Evolutionary conservation across 2,113 vertebrate species (phyloP).

Genomic region (Oenanthe oenanthe): DNA sequence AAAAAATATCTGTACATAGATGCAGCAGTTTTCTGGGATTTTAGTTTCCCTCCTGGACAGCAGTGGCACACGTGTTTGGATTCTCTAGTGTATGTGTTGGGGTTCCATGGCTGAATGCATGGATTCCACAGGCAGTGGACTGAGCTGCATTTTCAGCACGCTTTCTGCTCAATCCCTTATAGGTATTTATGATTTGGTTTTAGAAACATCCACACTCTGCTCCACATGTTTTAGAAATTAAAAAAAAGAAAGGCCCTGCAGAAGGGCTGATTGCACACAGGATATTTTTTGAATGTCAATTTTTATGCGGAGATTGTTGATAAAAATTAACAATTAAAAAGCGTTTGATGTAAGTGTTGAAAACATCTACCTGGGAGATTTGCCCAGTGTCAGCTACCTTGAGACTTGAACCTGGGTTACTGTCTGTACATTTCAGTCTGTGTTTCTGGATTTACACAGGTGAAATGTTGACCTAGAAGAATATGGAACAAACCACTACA

Average conservation of each 20-base stretch:
- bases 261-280: background rate
- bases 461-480: slow-evolving; percentile 77
- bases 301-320: background rate
- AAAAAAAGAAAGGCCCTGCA: background rate
- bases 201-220: background rate
- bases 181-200: background rate
- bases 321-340: slow-evolving; percentile 67
- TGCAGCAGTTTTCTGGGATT: background rate
- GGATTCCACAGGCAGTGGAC: background rate
- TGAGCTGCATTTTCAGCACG: background rate
- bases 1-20: background rate
- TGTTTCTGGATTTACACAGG: slow-evolving; percentile 76
- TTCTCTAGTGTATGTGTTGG: background rate
- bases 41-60: background rate
- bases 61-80: background rate
- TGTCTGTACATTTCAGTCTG: slow-evolving; percentile 45
- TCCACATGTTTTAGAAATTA: background rate
- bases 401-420: slow-evolving; percentile 63
- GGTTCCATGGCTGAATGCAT: background rate
- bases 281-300: background rate
- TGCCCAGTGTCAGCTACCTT: background rate
- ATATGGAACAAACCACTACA: slow-evolving; percentile 73
- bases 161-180: background rate
- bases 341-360: slow-evolving; percentile 49
- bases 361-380: slow-evolving; percentile 37